phyloP scores from a whole-genome alignment of 1,140 invertebrate genomes.

The Drosophila lini region DNA sequence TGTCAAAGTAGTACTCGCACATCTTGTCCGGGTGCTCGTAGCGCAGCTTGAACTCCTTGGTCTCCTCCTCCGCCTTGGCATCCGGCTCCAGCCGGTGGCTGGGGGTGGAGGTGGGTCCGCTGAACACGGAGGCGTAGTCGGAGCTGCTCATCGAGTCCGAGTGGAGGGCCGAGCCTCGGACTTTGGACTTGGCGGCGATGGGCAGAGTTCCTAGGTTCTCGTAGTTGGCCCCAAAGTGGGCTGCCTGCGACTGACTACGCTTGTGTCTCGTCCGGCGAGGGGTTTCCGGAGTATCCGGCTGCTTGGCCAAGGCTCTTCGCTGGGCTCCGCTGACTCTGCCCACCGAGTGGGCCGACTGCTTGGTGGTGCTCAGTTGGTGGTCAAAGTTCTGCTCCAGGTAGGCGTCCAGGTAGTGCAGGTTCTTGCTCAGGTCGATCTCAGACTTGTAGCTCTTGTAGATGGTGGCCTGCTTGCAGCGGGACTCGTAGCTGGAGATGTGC shows the following conservation, averaged over 20 bases:
- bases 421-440: slow-evolving; percentile 83
- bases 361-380: slow-evolving; percentile 60
- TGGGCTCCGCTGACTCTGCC: slow-evolving; percentile 62
- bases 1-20: slow-evolving; percentile 81
- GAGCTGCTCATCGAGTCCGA: slow-evolving; percentile 82
- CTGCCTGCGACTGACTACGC: slow-evolving; percentile 68
- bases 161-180: slow-evolving; percentile 22
- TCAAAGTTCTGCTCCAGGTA: slow-evolving; percentile 82
- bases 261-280: slow-evolving; percentile 53
- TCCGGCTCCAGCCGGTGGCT: slow-evolving; percentile 4
- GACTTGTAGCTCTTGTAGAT: slow-evolving; percentile 84
- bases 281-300: slow-evolving; percentile 23
- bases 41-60: slow-evolving; percentile 60
- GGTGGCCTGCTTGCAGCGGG: slow-evolving; percentile 72
- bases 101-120: slow-evolving; percentile 62
- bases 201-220: slow-evolving; percentile 74
- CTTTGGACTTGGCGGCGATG: slow-evolving; percentile 38
- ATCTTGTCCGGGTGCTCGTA: slow-evolving; percentile 83
- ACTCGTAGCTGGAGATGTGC: slow-evolving; percentile 76
- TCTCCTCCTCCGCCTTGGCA: slow-evolving; percentile 11
- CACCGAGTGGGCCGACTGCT: slow-evolving; percentile 70
- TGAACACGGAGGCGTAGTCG: slow-evolving; percentile 84
- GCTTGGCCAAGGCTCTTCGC: slow-evolving; percentile 49
- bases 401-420: slow-evolving; percentile 81
- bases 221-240: slow-evolving; percentile 61